Evolutionary conservation across 2,888 invertebrate genomes (phyloP).

Genomic region (Ryuthela nishihirai): DNA sequence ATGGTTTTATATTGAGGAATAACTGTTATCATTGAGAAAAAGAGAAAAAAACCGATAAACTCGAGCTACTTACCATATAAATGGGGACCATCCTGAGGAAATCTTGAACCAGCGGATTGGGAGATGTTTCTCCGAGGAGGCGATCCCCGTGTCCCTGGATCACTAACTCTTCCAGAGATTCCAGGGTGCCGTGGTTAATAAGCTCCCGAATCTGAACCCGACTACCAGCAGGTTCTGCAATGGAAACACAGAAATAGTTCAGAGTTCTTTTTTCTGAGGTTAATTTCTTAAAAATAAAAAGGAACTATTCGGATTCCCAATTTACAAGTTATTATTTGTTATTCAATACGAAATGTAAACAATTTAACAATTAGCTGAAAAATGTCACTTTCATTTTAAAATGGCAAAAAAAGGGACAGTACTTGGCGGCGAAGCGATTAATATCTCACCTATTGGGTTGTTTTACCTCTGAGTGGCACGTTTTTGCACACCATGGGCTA

Average conservation of each 20-base stretch:
- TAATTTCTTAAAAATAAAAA: too few species aligned
- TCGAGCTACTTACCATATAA: constrained; percentile 59
- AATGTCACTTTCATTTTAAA: too few species aligned
- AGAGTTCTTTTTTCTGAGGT: too few species aligned
- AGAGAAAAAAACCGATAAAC: neutral
- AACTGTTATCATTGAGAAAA: neutral
- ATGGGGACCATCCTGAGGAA: constrained; percentile 85
- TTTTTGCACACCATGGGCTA: too few species aligned
- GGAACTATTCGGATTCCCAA: too few species aligned
- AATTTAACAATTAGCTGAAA: too few species aligned
- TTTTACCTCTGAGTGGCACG: too few species aligned
- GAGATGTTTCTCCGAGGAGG: constrained; percentile 66
- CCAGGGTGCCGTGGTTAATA: constrained; percentile 67
- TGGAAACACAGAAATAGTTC: neutral
- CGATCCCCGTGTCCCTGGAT: constrained; percentile 81
- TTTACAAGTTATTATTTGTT: too few species aligned
- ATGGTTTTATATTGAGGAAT: neutral
- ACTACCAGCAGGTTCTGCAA: constrained; percentile 29
- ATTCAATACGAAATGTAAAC: too few species aligned
- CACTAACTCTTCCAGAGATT: constrained; percentile 81
- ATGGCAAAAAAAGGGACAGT: too few species aligned
- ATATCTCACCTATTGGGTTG: too few species aligned
- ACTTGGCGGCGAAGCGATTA: too few species aligned
- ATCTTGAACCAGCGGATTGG: constrained; percentile 61
- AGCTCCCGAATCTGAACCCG: constrained; percentile 42